Base-by-base conservation (phyloP, 2,888 invertebrate genomes). In the Minunthozetes semirufus region DNA sequence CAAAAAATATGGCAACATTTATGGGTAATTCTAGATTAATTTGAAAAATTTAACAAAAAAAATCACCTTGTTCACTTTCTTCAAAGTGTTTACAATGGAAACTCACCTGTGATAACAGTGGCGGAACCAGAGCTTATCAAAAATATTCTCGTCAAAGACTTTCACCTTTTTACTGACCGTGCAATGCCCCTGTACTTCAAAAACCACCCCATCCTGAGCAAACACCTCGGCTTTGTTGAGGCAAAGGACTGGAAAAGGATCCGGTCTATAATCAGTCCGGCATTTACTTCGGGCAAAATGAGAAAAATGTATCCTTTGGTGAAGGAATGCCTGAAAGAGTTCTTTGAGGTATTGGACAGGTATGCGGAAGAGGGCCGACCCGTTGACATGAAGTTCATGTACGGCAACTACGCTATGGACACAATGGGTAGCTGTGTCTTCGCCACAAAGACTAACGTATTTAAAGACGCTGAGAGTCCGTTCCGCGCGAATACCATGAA, bases 271-370 rank as follows among this genome's bases (percentile, higher is more conserved):
- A 25, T 25, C 1, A 42, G 42, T 42, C 72, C 72, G 19, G 56
- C 72, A 3, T 72, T 72, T n/a, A n/a, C 72, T 9, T 9, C 8
- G 1, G 72, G 53, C 8, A 72, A 72, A 25, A 72, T 72, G 53
- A 4, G 46, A 22, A 48, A 53, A 72, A 72, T 72, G 72, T 22
- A 50, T 27, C 19, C 42, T 1, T 11, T 72, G 2, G 22, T 72
- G 1, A 17, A 6, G 4, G 33, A 33, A 1, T 72, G 72, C 38
- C 19, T 53, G 4, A 3, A 6, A 8, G 9, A 8, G 1, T 6
- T 53, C 1, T 13, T 6, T 19, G 19, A 19, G 53, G 53, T 53
- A 4, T 11, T 53, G 17, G 53, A 53, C 11, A 25, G 11, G 27
- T 1, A 33, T 2, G 48, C 29, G 19, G 9, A 17, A 1, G 3